These are phyloP conservation scores for Acrobeloides nanus DNA, from an alignment of 2,888 invertebrate genomes.

Conservation along the genomic window DNA sequence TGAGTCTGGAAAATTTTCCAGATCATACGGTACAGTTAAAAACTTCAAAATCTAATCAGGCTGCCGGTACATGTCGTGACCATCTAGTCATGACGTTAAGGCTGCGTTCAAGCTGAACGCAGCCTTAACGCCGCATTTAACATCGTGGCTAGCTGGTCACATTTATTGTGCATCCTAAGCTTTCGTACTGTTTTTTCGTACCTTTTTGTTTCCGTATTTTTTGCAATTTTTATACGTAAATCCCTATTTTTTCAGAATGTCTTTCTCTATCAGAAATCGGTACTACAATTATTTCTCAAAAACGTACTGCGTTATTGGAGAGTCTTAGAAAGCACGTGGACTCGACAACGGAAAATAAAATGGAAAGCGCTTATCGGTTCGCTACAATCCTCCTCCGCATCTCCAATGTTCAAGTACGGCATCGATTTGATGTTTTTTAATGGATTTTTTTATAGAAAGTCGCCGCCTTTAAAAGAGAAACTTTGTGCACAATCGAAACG, in stretches of 20 bases:
- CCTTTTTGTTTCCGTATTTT: background rate
- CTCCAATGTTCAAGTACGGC: conserved; percentile 38
- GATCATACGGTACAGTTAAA: no score
- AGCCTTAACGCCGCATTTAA: no score
- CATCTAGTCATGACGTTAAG: no score
- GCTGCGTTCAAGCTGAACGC: no score
- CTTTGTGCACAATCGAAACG: conserved; percentile 50
- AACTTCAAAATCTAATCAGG: no score
- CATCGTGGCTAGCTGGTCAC: no score
- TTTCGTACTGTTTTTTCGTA: background rate
- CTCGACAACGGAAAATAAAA: conserved; percentile 8
- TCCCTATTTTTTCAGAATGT: conserved; percentile 43
- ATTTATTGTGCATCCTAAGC: no score
- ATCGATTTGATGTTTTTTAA: no score
- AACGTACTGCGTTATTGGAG: conserved; percentile 34
- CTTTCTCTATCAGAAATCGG: conserved; percentile 39
- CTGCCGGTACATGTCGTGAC: no score
- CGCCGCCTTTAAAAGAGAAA: conserved; percentile 52
- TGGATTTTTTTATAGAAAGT: conserved; percentile 41
- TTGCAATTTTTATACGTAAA: no score
- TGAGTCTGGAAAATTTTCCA: no score
- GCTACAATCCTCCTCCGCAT: conserved; percentile 35
- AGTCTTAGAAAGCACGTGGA: conserved; percentile 31
- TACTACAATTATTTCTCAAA: conserved; percentile 34
- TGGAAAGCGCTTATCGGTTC: conserved; percentile 28